A percentile compares a stretch with the other conserved stretches of the same genome.
Evolutionary conservation across 2,888 invertebrate genomes (phyloP).

Genomic region (Augochlorella aurata): DNA sequence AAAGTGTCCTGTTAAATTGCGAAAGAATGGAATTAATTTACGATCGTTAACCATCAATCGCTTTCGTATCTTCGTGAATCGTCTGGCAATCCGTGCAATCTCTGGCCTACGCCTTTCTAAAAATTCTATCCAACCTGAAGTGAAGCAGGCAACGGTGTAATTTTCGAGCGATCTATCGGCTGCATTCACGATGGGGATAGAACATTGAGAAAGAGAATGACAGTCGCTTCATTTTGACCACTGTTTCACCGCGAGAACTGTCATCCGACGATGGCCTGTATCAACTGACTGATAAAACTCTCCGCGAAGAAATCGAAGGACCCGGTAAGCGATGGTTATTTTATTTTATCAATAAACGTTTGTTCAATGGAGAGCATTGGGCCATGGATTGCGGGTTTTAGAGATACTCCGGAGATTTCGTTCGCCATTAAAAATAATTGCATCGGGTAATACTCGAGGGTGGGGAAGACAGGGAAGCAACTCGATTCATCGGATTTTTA

Average conservation of each 20-base stretch:
- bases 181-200: background rate
- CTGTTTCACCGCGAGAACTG: constrained; percentile 22
- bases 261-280: background rate
- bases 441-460: constrained; percentile 17
- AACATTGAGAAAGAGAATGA: constrained; percentile 21
- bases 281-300: background rate
- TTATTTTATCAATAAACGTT: background rate
- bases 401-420: constrained; percentile 6
- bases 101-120: too few species aligned
- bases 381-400: background rate
- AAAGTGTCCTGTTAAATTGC: too few species aligned
- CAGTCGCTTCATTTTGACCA: constrained; percentile 24
- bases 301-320: background rate
- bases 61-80: too few species aligned
- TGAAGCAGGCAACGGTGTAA: too few species aligned
- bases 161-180: background rate
- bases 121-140: too few species aligned
- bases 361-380: background rate
- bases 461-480: background rate
- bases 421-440: constrained; percentile 21
- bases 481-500: constrained; percentile 36
- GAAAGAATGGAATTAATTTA: too few species aligned
- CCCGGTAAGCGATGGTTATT: background rate
- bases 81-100: too few species aligned
- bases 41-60: too few species aligned